Conservation (phyloP, 2,113 vertebrate genomes). For the Rissa tridactyla region DNA sequence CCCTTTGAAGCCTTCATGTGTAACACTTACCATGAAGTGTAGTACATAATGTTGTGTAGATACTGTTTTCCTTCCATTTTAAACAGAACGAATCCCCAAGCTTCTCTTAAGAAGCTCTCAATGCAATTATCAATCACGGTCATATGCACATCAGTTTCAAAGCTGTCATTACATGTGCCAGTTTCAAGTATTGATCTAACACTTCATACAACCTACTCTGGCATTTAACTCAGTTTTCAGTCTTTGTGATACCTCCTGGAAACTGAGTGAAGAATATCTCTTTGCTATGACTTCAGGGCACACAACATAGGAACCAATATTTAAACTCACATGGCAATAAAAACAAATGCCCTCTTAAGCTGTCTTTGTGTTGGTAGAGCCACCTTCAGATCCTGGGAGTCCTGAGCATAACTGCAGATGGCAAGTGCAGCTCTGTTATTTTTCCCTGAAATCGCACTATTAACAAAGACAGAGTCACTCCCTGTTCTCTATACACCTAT, state of each 20-base stretch:
- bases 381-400: neutral
- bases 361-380: neutral
- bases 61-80: slow-evolving; percentile 8
- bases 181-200: neutral
- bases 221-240: neutral
- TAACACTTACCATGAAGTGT: neutral
- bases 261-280: neutral
- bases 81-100: neutral
- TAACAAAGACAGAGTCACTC: neutral
- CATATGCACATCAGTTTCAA: neutral
- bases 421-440: neutral
- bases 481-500: neutral
- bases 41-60: neutral
- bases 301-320: neutral
- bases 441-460: neutral
- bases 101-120: neutral
- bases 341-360: neutral
- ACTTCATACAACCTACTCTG: neutral
- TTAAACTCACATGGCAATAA: neutral
- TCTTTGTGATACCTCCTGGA: neutral
- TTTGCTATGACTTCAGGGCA: neutral
- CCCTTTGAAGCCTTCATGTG: neutral
- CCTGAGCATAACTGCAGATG: neutral
- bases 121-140: neutral
- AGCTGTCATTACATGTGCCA: neutral